Percentiles rank a stretch among this genome's conserved stretches.
Evolutionary conservation across 2,113 vertebrate species (phyloP).

Genomic region (Chionis minor): DNA sequence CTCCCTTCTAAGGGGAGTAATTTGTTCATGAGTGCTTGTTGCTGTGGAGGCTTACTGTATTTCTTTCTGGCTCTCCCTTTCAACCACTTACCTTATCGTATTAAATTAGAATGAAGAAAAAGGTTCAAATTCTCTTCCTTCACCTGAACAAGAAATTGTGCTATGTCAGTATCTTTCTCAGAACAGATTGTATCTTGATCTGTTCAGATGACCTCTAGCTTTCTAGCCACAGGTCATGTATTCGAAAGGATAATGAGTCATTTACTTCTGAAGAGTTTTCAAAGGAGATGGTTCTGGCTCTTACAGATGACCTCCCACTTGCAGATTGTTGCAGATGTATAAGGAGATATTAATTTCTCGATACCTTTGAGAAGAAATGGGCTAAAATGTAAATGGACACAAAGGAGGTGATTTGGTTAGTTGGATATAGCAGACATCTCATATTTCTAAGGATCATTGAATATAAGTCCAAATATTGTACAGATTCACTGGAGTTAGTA

Average conservation of each 20-base stretch:
- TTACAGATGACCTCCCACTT: not conserved
- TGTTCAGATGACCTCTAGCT: not conserved
- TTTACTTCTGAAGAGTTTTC: not conserved
- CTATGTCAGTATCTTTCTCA: not conserved
- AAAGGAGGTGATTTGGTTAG: not conserved
- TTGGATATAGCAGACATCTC: not conserved
- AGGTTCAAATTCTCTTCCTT: not conserved
- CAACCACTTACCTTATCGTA: not conserved
- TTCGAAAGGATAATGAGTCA: not conserved
- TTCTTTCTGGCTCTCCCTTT: not conserved
- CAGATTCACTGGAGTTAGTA: not conserved
- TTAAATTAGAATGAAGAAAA: not conserved
- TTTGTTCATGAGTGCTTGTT: not conserved
- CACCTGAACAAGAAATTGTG: not conserved
- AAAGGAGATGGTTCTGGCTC: not conserved
- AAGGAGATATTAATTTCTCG: not conserved
- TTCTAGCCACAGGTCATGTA: not conserved
- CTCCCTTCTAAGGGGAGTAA: not conserved
- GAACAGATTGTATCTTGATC: not conserved
- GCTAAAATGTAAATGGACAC: not conserved
- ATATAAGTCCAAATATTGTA: not conserved
- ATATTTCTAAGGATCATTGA: not conserved
- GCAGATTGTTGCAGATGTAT: not conserved
- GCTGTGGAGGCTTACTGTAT: not conserved
- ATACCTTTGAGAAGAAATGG: not conserved